Evolutionary conservation across 2,888 invertebrate species (phyloP), one percentile per base, ranked within the genome.

Genomic region (Agrochola lychnidis): DNA sequence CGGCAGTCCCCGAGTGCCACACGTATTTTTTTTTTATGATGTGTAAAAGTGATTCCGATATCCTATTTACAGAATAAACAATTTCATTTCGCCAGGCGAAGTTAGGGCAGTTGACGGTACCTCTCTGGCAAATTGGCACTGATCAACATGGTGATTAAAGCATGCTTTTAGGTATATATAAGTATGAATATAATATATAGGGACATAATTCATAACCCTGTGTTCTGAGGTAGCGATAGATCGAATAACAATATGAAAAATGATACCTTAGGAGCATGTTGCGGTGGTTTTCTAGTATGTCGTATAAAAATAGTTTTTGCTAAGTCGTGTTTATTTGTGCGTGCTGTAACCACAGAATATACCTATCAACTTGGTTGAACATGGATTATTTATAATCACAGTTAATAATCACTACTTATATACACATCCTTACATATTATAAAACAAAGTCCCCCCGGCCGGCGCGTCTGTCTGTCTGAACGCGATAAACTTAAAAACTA

Each of bases 261-360:
- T n/a, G 87, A 89, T 81, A 88, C 70, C 22, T 30, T 59, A 57
- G 22, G 36, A 73, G 69, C 48, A 72, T 67, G 56, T 71, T 88
- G 89, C 77, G 87, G 87, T 89, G 40, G 69, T 81, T 88, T 87
- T 82, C 73, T 79, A 70, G 80, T 81, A 76, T 86, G 79, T 71
- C 70, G 68, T 79, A 57, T 79, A 78, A 76, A 86, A 87, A 87
- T 87, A 81, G 74, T 81, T 82, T 82, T 73, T 83, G 86, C 75
- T 85, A 79, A 84, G 68, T 78, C 62, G 63, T 57, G 45, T 48
- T 73, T 81, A 78, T 82, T 77, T 75, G 56, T 74, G 19, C 10
- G 1, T 53, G 56, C 2, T 19, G 57, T 57, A 56, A 82, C 84
- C 81, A 67, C 81, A 75, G 40, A 73, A 64, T 76, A 22, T 61